Evolutionary conservation across 2,113 vertebrate genomes (phyloP).

Genomic region (Ranitomeya imitator): DNA sequence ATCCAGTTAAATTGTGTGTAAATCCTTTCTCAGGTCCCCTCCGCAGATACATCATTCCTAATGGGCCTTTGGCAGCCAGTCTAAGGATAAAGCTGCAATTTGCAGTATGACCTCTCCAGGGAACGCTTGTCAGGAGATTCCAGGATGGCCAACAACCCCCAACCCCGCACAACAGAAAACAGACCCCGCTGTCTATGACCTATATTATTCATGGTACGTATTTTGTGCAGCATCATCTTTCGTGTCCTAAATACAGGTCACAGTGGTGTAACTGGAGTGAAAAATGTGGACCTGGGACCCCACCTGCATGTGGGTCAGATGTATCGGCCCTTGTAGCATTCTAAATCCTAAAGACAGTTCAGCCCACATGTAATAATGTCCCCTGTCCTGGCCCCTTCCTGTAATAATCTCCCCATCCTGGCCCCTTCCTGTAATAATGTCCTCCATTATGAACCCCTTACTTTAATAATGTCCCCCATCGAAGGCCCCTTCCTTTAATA

Average conservation of each 20-base stretch:
- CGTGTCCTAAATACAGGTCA: not conserved
- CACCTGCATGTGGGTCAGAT: no score
- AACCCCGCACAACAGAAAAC: slow-evolving; percentile 4
- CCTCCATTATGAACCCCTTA: no score
- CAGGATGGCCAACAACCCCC: slow-evolving; percentile 33
- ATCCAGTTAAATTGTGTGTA: slow-evolving; percentile 62
- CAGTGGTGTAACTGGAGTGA: no score
- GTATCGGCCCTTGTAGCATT: no score
- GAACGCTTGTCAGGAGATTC: slow-evolving; percentile 65
- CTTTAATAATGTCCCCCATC: no score
- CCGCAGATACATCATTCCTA: slow-evolving; percentile 59
- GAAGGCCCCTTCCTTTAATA: no score
- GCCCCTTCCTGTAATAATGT: no score
- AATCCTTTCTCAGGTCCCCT: slow-evolving; percentile 65
- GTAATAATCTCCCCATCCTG: no score
- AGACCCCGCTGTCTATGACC: slow-evolving; percentile 18
- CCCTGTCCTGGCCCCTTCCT: no score
- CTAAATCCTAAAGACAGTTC: no score
- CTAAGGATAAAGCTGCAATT: slow-evolving; percentile 69
- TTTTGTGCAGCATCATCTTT: not conserved
- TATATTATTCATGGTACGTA: not conserved
- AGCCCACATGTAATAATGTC: no score
- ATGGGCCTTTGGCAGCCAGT: slow-evolving; percentile 46
- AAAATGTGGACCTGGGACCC: no score
- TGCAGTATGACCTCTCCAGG: slow-evolving; percentile 60